These are phyloP conservation scores for Latrodectus elegans DNA, from an alignment of 2,888 invertebrate genomes.

Conservation along the genomic window DNA sequence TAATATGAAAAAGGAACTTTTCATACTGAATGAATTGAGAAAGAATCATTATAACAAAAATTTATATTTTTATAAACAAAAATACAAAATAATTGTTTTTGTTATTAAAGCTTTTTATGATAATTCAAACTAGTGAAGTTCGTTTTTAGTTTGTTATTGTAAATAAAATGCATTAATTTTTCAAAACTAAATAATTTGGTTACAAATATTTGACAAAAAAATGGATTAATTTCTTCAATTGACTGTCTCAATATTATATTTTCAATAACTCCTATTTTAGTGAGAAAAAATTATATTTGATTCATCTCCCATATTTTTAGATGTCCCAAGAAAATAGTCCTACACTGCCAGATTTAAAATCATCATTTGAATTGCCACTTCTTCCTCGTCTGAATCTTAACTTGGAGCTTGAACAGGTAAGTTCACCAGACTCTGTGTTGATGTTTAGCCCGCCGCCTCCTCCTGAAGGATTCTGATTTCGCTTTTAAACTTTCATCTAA, in stretches of 20 bases:
- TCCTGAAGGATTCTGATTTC: conserved; percentile 63
- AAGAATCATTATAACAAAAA: no score
- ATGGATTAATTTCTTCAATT: no score
- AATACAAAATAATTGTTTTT: no score
- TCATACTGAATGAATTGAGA: no score
- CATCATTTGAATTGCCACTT: conserved; percentile 62
- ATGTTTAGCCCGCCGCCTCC: conserved; percentile 69
- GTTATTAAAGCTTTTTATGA: no score
- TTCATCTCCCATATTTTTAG: conserved; percentile 62
- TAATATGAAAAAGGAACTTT: no score
- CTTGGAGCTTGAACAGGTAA: conserved; percentile 68
- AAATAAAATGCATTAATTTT: not conserved
- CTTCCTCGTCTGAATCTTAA: conserved; percentile 37
- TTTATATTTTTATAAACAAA: no score
- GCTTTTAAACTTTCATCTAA: conserved; percentile 10
- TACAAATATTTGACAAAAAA: no score
- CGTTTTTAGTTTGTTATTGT: not conserved
- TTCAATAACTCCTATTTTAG: no score
- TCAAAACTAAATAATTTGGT: no score
- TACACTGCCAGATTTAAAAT: conserved; percentile 43
- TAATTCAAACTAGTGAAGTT: no score
- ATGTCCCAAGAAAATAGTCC: conserved; percentile 60
- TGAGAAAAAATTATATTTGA: not conserved
- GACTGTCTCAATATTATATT: no score
- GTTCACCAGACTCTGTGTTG: conserved; percentile 68